Base-by-base conservation (phyloP, 2,797 vertebrate genomes). In the Delichon dasypus region DNA sequence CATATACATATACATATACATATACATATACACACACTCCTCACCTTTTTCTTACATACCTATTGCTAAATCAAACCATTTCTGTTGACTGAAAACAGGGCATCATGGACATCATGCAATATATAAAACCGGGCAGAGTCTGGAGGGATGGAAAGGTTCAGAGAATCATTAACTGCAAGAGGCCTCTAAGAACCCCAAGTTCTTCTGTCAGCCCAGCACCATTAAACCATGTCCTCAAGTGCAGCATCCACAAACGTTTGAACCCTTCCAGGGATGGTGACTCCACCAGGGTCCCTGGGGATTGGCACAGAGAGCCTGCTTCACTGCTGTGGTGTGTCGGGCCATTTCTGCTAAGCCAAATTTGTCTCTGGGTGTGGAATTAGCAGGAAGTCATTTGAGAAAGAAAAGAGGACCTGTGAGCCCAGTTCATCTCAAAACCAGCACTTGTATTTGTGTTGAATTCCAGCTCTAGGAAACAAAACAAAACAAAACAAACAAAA, bases 1-100 rank as follows among this genome's bases (percentile, higher is more conserved):
- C 1, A 51, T 2, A 36, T 7, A 19, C 4, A 50, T 8, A 50
- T 5, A 34, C 5, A 47, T 4, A 45, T 2, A 38, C 11, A 11
- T 38, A 38, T 38, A 38, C 36, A 38, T 38, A 38, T 38, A 51
- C 1, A 51, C 1, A 36, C 4, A 19, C 4, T 38, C 8, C 30
- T 77, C 30, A 50, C 5, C 6, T 76, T 57, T 76, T 73, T n/a
- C 51, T 76, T 71, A 64, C 2, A 5, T 13, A 57, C 8, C 3
- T 8, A 12, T 38, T 85, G 50, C 50, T 79, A 68, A 87, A 78
- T 57, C 36, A 36, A 74, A 77, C 48, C 16, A 45, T 27, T n/a
- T 13, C 13, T 26, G 10, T 5, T 67, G 36, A 36, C 32, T 38
- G 58, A 53, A 80, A 80, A 40, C 5, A 73, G 25, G 13, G n/a